Percentiles rank a stretch among this genome's conserved stretches.
These are phyloP conservation scores for Enteromius thamalakanensis DNA, from an alignment of 2,797 vertebrate genomes.

Conservation along the genomic window DNA sequence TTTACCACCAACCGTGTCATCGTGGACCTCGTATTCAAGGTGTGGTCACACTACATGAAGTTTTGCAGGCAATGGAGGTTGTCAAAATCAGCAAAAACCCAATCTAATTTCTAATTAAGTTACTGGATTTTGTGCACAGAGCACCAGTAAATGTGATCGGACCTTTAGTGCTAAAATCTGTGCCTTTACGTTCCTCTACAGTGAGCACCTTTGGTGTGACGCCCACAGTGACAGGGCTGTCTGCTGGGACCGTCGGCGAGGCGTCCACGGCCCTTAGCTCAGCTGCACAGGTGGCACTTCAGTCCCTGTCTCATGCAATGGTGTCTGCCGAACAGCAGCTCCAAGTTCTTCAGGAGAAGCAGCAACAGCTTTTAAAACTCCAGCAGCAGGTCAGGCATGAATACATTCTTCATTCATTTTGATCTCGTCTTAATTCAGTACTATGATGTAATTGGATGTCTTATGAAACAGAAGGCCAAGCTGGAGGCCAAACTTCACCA, in stretches of 20 bases:
- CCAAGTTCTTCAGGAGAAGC: conserved; percentile 99
- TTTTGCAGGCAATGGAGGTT: not conserved
- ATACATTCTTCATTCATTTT: not conserved
- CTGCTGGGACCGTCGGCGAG: conserved; percentile 93
- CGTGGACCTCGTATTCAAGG: not conserved
- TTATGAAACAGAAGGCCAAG: conserved; percentile 89
- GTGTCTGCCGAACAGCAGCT: conserved; percentile 99
- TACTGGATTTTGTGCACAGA: not conserved
- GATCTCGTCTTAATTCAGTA: not conserved
- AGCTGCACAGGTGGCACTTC: conserved; percentile 97
- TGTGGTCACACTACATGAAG: not conserved
- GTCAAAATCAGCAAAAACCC: not conserved
- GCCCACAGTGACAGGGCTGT: conserved; percentile 90
- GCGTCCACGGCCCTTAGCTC: conserved; percentile 97
- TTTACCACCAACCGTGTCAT: not conserved
- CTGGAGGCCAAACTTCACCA: conserved; percentile 98
- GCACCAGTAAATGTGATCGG: not conserved
- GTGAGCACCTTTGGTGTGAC: conserved; percentile 99
- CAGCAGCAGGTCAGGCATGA: conserved; percentile 92
- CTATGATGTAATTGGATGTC: not conserved
- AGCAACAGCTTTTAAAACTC: conserved; percentile 98
- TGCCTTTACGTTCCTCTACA: conserved; percentile 65
- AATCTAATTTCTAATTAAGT: not conserved
- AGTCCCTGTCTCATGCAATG: conserved; percentile 99
- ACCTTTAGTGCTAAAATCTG: not conserved